Conservation (phyloP, 2,888 invertebrate genomes). For the Brachylomia viminalis region DNA sequence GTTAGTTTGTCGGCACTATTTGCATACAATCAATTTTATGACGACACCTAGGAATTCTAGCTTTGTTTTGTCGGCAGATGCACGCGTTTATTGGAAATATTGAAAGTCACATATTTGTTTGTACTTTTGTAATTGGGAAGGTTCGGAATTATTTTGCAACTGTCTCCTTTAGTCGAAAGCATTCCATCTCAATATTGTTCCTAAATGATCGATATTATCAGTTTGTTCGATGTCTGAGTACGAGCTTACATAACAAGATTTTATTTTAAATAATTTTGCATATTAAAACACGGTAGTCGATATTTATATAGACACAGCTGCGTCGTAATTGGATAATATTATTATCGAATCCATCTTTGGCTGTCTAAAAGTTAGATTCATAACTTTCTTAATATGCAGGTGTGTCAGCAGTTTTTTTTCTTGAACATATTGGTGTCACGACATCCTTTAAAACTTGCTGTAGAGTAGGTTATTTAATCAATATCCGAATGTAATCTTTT, state of each 20-base stretch:
- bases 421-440: constrained; percentile 27
- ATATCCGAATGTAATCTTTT: background rate
- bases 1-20: constrained; percentile 74
- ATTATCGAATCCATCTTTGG: constrained; percentile 41
- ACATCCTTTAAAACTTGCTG: constrained; percentile 11
- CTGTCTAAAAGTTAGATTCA: constrained; percentile 23
- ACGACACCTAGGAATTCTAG: constrained; percentile 71
- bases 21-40: constrained; percentile 84
- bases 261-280: constrained; percentile 42
- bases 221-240: background rate
- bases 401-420: constrained; percentile 17
- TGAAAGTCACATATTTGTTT: background rate
- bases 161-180: background rate
- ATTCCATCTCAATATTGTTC: background rate
- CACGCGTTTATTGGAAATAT: constrained; percentile 23
- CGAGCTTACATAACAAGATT: constrained; percentile 29
- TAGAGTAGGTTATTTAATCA: constrained; percentile 15
- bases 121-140: background rate
- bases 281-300: constrained; percentile 29
- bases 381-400: constrained; percentile 28
- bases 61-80: constrained; percentile 50
- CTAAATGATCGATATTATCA: background rate
- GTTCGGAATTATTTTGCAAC: constrained; percentile 1
- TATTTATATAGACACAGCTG: constrained; percentile 18
- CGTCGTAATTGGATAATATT: constrained; percentile 45